Conservation (phyloP, 1,140 invertebrate species). For the Ooceraea biroi region DNA sequence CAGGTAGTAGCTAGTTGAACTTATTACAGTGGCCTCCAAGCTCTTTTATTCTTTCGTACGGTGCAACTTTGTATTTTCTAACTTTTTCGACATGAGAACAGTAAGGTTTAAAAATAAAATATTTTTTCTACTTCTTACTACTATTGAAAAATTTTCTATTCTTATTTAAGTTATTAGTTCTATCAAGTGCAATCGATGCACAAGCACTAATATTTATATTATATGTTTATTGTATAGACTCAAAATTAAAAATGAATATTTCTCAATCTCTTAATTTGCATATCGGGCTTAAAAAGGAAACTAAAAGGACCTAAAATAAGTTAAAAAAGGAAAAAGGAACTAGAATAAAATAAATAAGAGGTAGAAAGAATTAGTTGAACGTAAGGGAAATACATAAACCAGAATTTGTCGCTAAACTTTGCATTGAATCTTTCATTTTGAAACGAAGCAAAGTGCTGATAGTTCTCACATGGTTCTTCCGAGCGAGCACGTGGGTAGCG, state of each 20-base stretch:
- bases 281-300: too few relatives aligned
- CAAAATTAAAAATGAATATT: background rate
- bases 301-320: too few relatives aligned
- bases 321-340: too few relatives aligned
- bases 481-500: constrained; percentile 64
- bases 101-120: constrained; percentile 31
- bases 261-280: too few relatives aligned
- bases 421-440: background rate
- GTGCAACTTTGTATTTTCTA: background rate
- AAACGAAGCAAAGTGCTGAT: background rate
- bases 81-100: background rate
- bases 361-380: background rate
- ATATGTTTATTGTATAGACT: too few relatives aligned
- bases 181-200: background rate
- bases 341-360: too few relatives aligned
- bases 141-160: background rate
- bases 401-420: background rate
- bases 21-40: constrained; percentile 19
- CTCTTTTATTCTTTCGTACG: background rate
- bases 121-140: background rate
- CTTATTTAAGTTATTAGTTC: background rate
- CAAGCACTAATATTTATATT: background rate
- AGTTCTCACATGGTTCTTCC: background rate
- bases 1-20: constrained; percentile 57
- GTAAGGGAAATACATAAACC: background rate